These are phyloP conservation scores for Atta cephalotes DNA, from an alignment of 1,140 invertebrate genomes.

Conservation along the genomic window DNA sequence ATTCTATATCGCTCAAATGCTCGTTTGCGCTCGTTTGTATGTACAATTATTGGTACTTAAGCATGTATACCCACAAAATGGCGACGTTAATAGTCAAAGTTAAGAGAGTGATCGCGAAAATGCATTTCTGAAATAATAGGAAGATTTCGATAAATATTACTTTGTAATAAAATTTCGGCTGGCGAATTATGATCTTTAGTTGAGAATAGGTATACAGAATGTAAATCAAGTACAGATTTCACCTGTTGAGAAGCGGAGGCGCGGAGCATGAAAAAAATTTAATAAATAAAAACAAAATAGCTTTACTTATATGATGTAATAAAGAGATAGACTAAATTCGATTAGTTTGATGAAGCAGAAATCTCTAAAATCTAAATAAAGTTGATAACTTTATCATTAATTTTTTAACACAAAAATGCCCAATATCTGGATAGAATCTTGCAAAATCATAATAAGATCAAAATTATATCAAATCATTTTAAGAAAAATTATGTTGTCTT, in stretches of 20 bases:
- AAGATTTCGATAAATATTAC: not conserved
- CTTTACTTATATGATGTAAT: too few relatives aligned
- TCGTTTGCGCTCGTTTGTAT: conserved; percentile 85
- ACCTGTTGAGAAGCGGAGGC: not conserved
- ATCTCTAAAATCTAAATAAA: not conserved
- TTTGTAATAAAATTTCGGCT: not conserved
- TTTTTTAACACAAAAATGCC: not conserved
- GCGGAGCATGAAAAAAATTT: too few relatives aligned
- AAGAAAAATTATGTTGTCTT: too few relatives aligned
- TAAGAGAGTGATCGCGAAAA: conserved; percentile 8
- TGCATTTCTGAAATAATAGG: not conserved
- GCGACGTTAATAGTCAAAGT: not conserved
- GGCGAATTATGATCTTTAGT: not conserved
- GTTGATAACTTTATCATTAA: not conserved
- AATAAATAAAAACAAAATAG: not conserved
- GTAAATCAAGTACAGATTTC: not conserved
- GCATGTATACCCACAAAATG: conserved; percentile 28
- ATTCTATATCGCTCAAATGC: conserved; percentile 84
- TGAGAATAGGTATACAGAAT: not conserved
- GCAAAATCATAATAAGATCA: too few relatives aligned
- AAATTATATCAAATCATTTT: too few relatives aligned
- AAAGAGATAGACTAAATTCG: too few relatives aligned
- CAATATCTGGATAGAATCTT: too few relatives aligned
- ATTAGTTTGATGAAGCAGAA: not conserved
- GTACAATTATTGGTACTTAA: conserved; percentile 82